Evolutionary conservation across 2,888 invertebrate species (phyloP), one percentile per base, ranked within the genome.

Genomic region (Branchellion lobata): DNA sequence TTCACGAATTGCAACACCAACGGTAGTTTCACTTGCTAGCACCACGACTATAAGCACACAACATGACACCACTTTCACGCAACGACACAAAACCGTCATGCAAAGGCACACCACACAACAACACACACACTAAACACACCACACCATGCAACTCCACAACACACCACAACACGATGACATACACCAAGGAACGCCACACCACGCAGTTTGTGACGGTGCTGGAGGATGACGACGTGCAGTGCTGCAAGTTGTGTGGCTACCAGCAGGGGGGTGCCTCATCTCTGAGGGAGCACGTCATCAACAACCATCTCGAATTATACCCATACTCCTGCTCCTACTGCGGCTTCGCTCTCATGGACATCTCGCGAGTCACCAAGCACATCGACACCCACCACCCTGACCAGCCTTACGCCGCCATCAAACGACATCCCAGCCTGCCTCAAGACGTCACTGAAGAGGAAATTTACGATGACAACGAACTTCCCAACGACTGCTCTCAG

Each of bases 311-410:
- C 24, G 74, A 78, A 33, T 79, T 75, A 73, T 81, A 83, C 65
- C 83, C 83, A 21, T 83, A 79, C 74, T 81, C 78, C n/a, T 83
- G 83, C 31, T 72, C 72, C 18, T 79, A 83, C 71, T 83, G 83
- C 61, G 81, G 79, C 14, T 57, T 81, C 34, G 78, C 81, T 1
- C 73, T 79, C 24, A 79, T 81, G 47, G 81, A 82, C 47, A 40
- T 79, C 21, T 65, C 78, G 57, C 81, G 81, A 24, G 74, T 83
- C 21, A 80, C 77, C 47, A 80, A 80, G 34, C 83, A 83, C 77
- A 78, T 81, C 29, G 81, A 81, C 33, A 81, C 69, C 51, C 40
- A 71, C 27, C 83, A 83, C 68, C 79, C 81, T 1, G 80, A 68
- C 29, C 27, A 61, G 75, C 33, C 31, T 3, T 77, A 61, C 21